Base-by-base conservation (phyloP, 2,113 vertebrate genomes). In the Tinamus guttatus region DNA sequence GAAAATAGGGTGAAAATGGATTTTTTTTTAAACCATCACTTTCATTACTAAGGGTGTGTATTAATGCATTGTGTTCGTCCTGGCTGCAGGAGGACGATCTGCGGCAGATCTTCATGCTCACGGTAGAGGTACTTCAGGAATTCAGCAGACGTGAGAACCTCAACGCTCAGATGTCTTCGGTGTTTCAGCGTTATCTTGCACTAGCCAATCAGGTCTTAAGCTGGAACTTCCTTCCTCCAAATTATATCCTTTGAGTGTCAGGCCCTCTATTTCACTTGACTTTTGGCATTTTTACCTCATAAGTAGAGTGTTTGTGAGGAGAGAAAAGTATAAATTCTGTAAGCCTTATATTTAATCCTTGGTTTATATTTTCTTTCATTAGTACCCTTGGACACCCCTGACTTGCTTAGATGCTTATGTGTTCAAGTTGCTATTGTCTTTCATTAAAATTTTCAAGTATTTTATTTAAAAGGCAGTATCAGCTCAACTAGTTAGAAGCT, bases 161-260 rank as follows among this genome's bases (percentile, higher is more conserved):
- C 91, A 99, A 91, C 60, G 99, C 99, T 81, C 99, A 99, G 96
- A 99, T 99, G 99, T 99, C 99, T 51, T 99, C 98, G 2, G 99
- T 99, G 87, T 99, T 99, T 98, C 99, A 99, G 97, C 99, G 99
- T 67, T 99, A 99, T 94, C 98, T 99, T 97, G 98, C 99, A 94
- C 98, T 99, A 71, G 99, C 99, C 97, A 99, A 99, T 97, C 99
- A 99, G 96, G 99, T 99, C 93, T 98, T 99, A 97, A 99, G 99
- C 97, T 99, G 99, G 99, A 99, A 99, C 98, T 99, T 99, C 96
- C 98, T 99, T 96, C 99, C 99, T 91, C 99, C 99, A 73, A 99
- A 99, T 98, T 97, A 99, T 99, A 99, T 99, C 99, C 99, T 99
- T 99, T 98, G 86, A 52, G 65, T 47, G 36, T 45, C 38, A 59